These are phyloP conservation scores for Nemapogon koenigi DNA, from an alignment of 2,888 invertebrate species.

Conservation along the genomic window DNA sequence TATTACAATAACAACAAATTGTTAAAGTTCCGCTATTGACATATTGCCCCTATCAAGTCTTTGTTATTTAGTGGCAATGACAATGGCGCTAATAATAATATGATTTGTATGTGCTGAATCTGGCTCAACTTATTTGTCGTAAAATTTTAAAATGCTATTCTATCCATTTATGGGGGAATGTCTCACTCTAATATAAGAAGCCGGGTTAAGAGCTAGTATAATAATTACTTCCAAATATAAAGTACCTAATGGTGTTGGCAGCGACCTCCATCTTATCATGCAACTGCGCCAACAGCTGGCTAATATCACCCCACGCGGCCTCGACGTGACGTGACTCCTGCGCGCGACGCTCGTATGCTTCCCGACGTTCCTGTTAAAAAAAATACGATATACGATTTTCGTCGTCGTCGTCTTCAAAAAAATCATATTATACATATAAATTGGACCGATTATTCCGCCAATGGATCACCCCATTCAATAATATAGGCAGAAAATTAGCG, in stretches of 20 bases:
- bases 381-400: too few species aligned
- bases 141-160: too few species aligned
- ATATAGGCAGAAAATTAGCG: too few species aligned
- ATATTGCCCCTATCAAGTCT: neutral
- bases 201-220: neutral
- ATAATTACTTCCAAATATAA: neutral
- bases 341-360: slow-evolving; percentile 76
- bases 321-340: slow-evolving; percentile 81
- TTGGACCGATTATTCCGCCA: too few species aligned
- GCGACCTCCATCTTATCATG: slow-evolving; percentile 95
- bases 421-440: too few species aligned
- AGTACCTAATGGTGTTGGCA: slow-evolving; percentile 80
- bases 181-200: neutral
- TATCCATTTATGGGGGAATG: too few species aligned
- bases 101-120: too few species aligned
- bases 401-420: too few species aligned
- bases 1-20: neutral
- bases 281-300: slow-evolving; percentile 84
- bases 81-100: too few species aligned
- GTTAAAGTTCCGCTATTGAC: neutral
- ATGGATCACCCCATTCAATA: too few species aligned
- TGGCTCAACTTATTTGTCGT: too few species aligned
- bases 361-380: slow-evolving; percentile 70
- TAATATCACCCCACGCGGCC: slow-evolving; percentile 88
- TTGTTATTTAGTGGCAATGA: too few species aligned